Evolutionary conservation across 2,113 vertebrate genomes (phyloP).

Genomic region (Siniperca chuatsi): DNA sequence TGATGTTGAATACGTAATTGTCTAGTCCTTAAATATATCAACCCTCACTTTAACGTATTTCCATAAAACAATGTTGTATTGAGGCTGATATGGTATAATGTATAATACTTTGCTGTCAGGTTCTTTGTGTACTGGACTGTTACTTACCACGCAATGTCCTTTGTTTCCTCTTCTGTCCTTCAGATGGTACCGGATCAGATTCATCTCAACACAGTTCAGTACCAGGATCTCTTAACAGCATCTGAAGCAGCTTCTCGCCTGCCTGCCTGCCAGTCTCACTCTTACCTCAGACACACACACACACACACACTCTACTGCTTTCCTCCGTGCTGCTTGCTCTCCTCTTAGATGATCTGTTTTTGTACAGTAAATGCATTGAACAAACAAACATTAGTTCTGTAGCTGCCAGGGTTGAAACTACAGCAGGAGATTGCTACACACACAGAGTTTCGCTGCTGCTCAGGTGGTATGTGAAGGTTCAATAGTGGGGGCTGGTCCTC

Average conservation of each 20-base stretch:
- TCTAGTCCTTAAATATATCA: no score
- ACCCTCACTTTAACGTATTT: neutral
- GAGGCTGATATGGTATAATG: no score
- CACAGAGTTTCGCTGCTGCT: slow-evolving; percentile 58
- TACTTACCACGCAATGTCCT: neutral
- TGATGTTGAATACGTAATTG: no score
- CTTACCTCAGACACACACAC: slow-evolving; percentile 41
- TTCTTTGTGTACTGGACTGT: neutral
- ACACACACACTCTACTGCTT: slow-evolving; percentile 37
- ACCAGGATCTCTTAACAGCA: slow-evolving; percentile 83
- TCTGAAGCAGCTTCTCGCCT: slow-evolving; percentile 72
- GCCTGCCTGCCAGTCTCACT: slow-evolving; percentile 50
- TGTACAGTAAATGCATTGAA: slow-evolving; percentile 64
- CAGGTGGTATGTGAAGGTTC: slow-evolving; percentile 66
- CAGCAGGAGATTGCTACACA: slow-evolving; percentile 53
- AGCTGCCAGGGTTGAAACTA: slow-evolving; percentile 50
- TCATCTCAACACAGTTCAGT: slow-evolving; percentile 82
- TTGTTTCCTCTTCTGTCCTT: slow-evolving; percentile 10
- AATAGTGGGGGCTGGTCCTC: slow-evolving; percentile 84
- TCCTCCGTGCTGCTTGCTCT: slow-evolving; percentile 68
- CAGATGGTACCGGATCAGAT: slow-evolving; percentile 78
- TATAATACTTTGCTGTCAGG: neutral
- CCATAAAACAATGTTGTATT: neutral
- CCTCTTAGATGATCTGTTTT: slow-evolving; percentile 65
- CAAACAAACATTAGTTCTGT: slow-evolving; percentile 48